Conservation (phyloP, 2,888 invertebrate species). For the Diabrotica balteata region DNA sequence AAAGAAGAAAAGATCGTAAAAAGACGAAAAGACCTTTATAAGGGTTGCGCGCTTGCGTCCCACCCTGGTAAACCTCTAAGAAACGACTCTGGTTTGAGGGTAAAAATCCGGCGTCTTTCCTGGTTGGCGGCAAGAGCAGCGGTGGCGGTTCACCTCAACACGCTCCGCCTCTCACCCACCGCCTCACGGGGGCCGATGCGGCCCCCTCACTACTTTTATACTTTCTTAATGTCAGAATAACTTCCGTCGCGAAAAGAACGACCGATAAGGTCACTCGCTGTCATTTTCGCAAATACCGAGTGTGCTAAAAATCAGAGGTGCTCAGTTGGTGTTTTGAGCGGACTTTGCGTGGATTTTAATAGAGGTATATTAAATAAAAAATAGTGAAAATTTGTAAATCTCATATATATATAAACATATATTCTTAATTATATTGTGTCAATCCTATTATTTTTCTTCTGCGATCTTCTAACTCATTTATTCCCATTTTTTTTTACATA, state of each 20-base stretch:
- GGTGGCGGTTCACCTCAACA: constrained; percentile 64
- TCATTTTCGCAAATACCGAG: constrained; percentile 36
- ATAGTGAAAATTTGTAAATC: neutral
- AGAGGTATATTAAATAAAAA: neutral
- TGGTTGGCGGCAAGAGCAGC: constrained; percentile 62
- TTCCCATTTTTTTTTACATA: no score
- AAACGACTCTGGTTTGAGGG: constrained; percentile 63
- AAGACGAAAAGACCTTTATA: constrained; percentile 56
- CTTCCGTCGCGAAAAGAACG: constrained; percentile 60
- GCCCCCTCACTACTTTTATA: constrained; percentile 58
- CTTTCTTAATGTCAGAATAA: constrained; percentile 61
- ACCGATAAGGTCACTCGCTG: constrained; percentile 38
- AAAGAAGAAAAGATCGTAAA: constrained; percentile 44
- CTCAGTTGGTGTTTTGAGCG: neutral
- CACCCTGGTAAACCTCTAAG: constrained; percentile 63
- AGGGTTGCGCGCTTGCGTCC: constrained; percentile 57
- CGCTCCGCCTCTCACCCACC: constrained; percentile 57
- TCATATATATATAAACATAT: neutral
- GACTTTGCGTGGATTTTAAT: neutral
- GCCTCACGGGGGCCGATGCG: constrained; percentile 51
- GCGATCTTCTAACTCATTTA: no score
- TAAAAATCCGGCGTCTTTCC: constrained; percentile 64
- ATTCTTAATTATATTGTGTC: neutral
- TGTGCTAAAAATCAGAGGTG: constrained; percentile 16
- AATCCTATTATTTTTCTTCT: no score